Evolutionary conservation across 2,888 invertebrate species (phyloP).

Genomic region (Helleia helle): DNA sequence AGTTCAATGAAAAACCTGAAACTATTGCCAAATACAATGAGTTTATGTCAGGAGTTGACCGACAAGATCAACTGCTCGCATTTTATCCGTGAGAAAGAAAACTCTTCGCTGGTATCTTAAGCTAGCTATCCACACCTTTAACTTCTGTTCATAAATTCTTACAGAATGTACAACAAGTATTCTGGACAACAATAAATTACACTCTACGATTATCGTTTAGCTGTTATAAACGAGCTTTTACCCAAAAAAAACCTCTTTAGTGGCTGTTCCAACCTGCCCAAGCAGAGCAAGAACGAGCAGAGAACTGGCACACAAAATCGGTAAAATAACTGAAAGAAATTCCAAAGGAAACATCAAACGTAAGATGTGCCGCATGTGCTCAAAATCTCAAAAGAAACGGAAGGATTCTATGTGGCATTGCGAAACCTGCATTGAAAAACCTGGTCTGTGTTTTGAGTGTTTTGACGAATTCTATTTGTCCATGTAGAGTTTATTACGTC

Average conservation of each 20-base stretch:
- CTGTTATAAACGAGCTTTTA: conserved; percentile 7
- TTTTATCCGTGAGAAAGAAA: conserved; percentile 22
- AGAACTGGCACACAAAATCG: too few relatives aligned
- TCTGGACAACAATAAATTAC: conserved; percentile 12
- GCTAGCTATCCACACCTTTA: conserved; percentile 17
- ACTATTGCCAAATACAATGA: conserved; percentile 20
- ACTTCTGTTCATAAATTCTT: conserved; percentile 14
- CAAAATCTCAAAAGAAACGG: conserved; percentile 6
- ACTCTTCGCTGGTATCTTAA: conserved; percentile 22
- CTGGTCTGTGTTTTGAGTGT: conserved; percentile 8
- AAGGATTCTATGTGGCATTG: conserved; percentile 8
- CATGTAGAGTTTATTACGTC: too few relatives aligned
- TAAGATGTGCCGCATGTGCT: conserved; percentile 10
- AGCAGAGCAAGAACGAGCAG: too few relatives aligned
- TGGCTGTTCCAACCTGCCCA: conserved; percentile 6
- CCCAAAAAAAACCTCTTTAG: conserved; percentile 4
- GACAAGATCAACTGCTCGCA: conserved; percentile 21
- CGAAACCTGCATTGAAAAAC: conserved; percentile 1
- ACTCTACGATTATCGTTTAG: conserved; percentile 14
- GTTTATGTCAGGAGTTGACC: conserved; percentile 21
- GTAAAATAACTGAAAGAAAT: conserved; percentile 8
- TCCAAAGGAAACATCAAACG: conserved; percentile 6
- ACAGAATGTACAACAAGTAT: conserved; percentile 15
- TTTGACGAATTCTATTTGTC: conserved; percentile 9
- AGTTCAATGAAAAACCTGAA: conserved; percentile 17